Percentiles rank a stretch among this genome's conserved stretches.
phyloP scores from a whole-genome alignment of 2,888 invertebrate genomes.

The Perizoma flavofasciatum region DNA sequence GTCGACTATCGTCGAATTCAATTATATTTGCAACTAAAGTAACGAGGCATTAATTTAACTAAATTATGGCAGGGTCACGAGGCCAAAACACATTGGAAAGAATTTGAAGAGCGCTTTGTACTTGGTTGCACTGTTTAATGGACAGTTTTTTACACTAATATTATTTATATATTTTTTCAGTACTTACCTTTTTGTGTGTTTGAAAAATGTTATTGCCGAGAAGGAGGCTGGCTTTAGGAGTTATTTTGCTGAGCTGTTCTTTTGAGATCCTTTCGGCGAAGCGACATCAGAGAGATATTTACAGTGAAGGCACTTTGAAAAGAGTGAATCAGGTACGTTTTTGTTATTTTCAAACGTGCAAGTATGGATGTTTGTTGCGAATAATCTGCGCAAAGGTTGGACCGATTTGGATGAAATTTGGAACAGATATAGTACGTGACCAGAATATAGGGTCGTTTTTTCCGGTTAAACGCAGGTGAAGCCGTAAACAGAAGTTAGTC shows the following conservation, averaged over 20 bases:
- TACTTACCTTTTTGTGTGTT: background rate
- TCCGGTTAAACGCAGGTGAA: no score
- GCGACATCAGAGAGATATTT: background rate
- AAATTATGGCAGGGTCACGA: background rate
- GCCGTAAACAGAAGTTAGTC: no score
- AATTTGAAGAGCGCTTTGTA: no score
- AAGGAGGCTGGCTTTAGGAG: constrained; percentile 2
- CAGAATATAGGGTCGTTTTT: no score
- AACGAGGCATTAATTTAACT: background rate
- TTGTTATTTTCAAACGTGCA: background rate
- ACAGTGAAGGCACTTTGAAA: background rate
- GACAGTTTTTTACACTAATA: no score
- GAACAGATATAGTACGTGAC: no score
- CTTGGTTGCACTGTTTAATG: no score
- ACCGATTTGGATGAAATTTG: no score
- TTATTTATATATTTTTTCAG: constrained; percentile 5
- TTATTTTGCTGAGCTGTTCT: constrained; percentile 6
- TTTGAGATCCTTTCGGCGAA: constrained; percentile 3
- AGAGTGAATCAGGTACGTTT: constrained; percentile 9
- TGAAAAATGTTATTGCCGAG: constrained; percentile 3
- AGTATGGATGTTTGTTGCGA: background rate
- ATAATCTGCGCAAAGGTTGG: no score
- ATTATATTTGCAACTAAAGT: no score
- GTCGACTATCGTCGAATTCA: no score
- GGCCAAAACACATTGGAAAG: no score